phyloP scores from a whole-genome alignment of 2,888 invertebrate genomes.

The Dicyrtoma fusca region DNA sequence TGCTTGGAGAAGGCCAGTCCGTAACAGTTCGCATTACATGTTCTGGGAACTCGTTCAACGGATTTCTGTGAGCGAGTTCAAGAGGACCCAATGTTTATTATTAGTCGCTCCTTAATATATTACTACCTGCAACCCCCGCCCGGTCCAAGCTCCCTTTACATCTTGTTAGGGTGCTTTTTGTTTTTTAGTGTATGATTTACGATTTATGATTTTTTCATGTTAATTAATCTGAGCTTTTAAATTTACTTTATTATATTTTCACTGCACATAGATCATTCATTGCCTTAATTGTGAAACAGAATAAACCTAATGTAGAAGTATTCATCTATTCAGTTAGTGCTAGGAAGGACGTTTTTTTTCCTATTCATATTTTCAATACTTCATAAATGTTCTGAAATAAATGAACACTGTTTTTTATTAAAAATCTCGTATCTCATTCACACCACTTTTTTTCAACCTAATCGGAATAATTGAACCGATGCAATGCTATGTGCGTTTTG shows the following conservation, averaged over 20 bases:
- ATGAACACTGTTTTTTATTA: conserved; percentile 25
- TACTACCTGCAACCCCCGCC: background rate
- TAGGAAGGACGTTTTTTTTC: conserved; percentile 34
- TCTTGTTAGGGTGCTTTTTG: conserved; percentile 25
- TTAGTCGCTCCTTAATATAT: conserved; percentile 1
- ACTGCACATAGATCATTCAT: conserved; percentile 18
- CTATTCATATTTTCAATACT: conserved; percentile 40
- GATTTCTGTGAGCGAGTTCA: background rate
- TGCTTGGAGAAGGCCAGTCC: too few relatives aligned
- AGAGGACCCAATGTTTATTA: background rate
- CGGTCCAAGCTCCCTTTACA: background rate
- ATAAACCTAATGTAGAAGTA: conserved; percentile 26
- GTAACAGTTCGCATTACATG: too few relatives aligned
- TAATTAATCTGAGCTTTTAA: conserved; percentile 36
- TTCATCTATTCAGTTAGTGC: conserved; percentile 17
- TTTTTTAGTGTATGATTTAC: conserved; percentile 30
- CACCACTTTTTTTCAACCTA: too few relatives aligned
- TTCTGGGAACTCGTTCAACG: too few relatives aligned
- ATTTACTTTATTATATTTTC: conserved; percentile 22
- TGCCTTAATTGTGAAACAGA: conserved; percentile 29
- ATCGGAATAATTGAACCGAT: too few relatives aligned
- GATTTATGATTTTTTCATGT: conserved; percentile 33
- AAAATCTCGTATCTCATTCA: background rate
- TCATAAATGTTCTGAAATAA: conserved; percentile 29
- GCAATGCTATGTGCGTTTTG: too few relatives aligned